Evolutionary conservation across 2,888 invertebrate species (phyloP).

Genomic region (Dysmachus trigonus): DNA sequence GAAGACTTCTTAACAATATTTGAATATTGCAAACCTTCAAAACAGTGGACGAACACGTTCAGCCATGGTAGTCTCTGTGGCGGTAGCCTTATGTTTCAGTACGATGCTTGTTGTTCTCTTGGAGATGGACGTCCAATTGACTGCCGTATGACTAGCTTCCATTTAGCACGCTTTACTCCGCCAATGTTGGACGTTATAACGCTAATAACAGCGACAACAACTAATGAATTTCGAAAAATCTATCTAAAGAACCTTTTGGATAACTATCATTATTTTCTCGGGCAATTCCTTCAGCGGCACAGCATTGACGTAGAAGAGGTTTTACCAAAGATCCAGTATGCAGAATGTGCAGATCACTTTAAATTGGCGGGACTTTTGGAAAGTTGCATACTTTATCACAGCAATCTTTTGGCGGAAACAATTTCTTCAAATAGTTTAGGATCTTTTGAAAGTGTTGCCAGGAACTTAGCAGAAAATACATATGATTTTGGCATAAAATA

Average conservation of each 20-base stretch:
- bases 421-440: conserved; percentile 64
- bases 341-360: conserved; percentile 62
- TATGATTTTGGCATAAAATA: conserved; percentile 51
- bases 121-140: conserved; percentile 65
- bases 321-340: conserved; percentile 64
- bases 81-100: conserved; percentile 64
- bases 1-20: conserved; percentile 56
- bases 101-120: conserved; percentile 53
- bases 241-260: conserved; percentile 66
- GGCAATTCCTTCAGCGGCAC: conserved; percentile 62
- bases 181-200: conserved; percentile 71
- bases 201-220: conserved; percentile 66
- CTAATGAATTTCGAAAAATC: conserved; percentile 61
- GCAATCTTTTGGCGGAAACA: conserved; percentile 67
- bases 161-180: conserved; percentile 73
- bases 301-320: conserved; percentile 63
- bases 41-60: conserved; percentile 61
- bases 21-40: conserved; percentile 58
- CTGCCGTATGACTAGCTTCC: conserved; percentile 75
- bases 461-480: conserved; percentile 60
- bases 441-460: conserved; percentile 66
- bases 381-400: conserved; percentile 67
- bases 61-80: conserved; percentile 66
- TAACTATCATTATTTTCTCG: conserved; percentile 68
- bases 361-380: conserved; percentile 68